Evolutionary conservation across 2,888 invertebrate genomes (phyloP).

Genomic region (Lissocephala sabroskyi): DNA sequence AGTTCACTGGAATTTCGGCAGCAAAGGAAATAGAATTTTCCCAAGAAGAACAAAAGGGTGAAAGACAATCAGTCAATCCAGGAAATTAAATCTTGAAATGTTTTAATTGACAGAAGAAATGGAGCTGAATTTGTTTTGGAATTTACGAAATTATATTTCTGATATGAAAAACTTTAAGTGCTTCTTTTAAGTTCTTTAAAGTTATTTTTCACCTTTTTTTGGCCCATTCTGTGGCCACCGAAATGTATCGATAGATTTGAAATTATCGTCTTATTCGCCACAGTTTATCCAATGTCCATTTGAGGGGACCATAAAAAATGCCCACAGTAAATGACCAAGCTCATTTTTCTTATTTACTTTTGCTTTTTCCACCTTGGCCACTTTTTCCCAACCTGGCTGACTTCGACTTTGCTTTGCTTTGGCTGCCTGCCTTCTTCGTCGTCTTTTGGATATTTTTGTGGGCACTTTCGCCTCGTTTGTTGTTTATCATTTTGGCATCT

Average conservation of each 20-base stretch:
- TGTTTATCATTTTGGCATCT: conserved; percentile 67
- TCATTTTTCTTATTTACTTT: conserved; percentile 40
- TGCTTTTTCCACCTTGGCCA: not conserved
- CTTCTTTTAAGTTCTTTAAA: not conserved
- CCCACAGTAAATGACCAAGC: conserved; percentile 38
- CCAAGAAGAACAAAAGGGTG: no score
- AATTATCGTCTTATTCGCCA: not conserved
- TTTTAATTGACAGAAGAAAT: no score
- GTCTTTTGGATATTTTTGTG: conserved; percentile 12
- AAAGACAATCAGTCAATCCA: no score
- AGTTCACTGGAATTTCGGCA: no score
- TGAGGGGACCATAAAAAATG: not conserved
- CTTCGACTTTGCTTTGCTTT: conserved; percentile 9
- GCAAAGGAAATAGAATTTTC: no score
- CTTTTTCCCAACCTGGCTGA: not conserved
- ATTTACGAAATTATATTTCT: no score
- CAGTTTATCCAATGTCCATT: not conserved
- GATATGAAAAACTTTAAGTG: no score
- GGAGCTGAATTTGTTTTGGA: no score
- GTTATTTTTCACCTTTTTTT: no score
- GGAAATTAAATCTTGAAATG: no score
- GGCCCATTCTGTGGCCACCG: no score
- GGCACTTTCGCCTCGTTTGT: conserved; percentile 37
- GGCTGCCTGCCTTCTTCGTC: conserved; percentile 21
- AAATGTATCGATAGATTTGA: not conserved